Conservation (phyloP, 2,797 vertebrate species). For the Myioborus miniatus region DNA sequence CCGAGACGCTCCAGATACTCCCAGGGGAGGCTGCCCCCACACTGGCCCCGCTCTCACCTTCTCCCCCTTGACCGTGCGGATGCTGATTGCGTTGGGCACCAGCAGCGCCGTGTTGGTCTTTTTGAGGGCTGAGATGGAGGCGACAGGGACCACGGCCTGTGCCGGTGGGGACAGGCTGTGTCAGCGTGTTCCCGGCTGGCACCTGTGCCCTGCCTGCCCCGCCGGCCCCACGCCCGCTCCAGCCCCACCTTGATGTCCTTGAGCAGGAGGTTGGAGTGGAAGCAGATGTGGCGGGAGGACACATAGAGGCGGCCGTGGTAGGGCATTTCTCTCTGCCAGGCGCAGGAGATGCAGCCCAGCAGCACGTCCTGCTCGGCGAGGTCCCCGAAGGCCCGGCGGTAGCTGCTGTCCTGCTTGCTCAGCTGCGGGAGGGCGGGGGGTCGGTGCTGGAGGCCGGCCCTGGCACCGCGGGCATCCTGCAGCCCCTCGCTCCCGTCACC, state of each 20-base stretch:
- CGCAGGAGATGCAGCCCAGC: conserved; percentile 85
- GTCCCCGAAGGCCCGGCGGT: conserved; percentile 84
- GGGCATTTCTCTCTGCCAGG: conserved; percentile 87
- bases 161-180: background rate
- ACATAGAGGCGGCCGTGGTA: conserved; percentile 87
- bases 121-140: conserved; percentile 79
- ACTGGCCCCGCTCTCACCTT: conserved; percentile 72
- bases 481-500: background rate
- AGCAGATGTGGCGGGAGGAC: conserved; percentile 80
- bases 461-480: fast-evolving
- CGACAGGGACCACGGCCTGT: conserved; percentile 81
- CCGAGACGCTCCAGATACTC: background rate
- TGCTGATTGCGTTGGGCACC: conserved; percentile 87
- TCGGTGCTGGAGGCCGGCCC: background rate
- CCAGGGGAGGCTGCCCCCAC: background rate
- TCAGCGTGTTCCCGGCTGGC: background rate
- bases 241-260: conserved; percentile 84
- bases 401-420: conserved; percentile 81
- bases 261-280: conserved; percentile 85
- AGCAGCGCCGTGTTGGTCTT: conserved; percentile 88
- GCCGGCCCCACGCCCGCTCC: fast-evolving
- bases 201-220: fast-evolving
- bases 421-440: conserved; percentile 12
- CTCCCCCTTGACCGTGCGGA: conserved; percentile 81
- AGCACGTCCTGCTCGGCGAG: conserved; percentile 78